phyloP scores from a whole-genome alignment of 2,888 invertebrate genomes.

The Aleiodes alternator region DNA sequence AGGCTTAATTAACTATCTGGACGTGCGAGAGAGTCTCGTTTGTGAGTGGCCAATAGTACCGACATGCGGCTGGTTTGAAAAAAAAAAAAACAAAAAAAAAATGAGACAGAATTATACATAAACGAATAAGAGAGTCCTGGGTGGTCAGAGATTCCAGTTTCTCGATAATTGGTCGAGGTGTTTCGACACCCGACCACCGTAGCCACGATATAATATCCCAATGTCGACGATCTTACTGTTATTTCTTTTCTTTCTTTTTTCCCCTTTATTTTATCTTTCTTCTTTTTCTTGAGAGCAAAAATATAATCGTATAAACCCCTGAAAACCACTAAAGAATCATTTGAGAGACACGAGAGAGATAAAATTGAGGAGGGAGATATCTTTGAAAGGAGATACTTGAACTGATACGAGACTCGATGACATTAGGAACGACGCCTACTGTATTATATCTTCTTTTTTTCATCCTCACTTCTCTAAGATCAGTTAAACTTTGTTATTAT shows the following conservation, averaged over 20 bases:
- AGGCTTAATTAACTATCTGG: slow-evolving; percentile 59
- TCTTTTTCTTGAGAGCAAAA: slow-evolving; percentile 3
- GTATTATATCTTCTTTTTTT: slow-evolving; percentile 54
- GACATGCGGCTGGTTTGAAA: slow-evolving; percentile 37
- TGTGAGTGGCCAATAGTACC: slow-evolving; percentile 48
- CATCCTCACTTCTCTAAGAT: too few relatives aligned
- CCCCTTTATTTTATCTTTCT: too few relatives aligned
- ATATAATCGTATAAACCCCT: slow-evolving; percentile 44
- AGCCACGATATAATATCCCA: slow-evolving; percentile 47
- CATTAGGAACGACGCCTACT: slow-evolving; percentile 67
- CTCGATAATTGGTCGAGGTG: slow-evolving; percentile 76
- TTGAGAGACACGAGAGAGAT: slow-evolving; percentile 32
- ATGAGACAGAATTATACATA: slow-evolving; percentile 40
- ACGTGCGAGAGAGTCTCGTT: slow-evolving; percentile 50
- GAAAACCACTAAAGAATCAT: slow-evolving; percentile 45
- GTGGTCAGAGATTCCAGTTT: slow-evolving; percentile 73
- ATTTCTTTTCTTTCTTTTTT: neutral
- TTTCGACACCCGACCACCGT: slow-evolving; percentile 74
- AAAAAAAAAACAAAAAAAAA: slow-evolving; percentile 16
- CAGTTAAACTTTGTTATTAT: neutral
- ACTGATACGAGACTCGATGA: slow-evolving; percentile 65
- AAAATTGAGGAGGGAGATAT: slow-evolving; percentile 31
- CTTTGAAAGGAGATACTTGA: slow-evolving; percentile 59
- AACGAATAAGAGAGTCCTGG: slow-evolving; percentile 53
- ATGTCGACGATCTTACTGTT: slow-evolving; percentile 11